Evolutionary conservation across 64 coral and sea anemone genomes (phyloP), one percentile per base, ranked within the genome.

Genomic region (Cladopsammia gracilis): DNA sequence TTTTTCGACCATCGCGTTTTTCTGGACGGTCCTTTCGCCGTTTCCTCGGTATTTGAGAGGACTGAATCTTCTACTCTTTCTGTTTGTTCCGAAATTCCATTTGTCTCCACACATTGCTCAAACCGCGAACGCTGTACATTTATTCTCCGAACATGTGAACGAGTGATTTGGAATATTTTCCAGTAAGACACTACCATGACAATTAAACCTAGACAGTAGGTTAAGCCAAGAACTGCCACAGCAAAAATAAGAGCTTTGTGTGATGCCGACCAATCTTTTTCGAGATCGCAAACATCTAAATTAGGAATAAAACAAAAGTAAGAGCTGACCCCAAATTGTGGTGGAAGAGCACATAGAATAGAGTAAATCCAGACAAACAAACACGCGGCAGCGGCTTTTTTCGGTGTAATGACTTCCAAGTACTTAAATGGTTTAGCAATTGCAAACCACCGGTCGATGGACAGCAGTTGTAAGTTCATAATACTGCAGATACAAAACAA

Each of bases 401-500:
- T 89, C 1, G 54, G 54, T 2, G 77, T 94, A 22, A 94, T 42
- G 26, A 94, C 42, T 24, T 61, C 25, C 10, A 94, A 20, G 62
- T 94, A 94, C 5, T 47, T 78, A 42, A 89, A 94, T 7, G 92
- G 92, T 42, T 62, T 89, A 1, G 77, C 47, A 45, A 94, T 94
- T 3, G 92, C 76, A 89, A 94, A 82, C 59, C 79, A 94, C 52
- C 92, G 92, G 51, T 94, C 92, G 16, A 94, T 19, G 16, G 92
- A 94, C 14, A 94, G 47, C 25, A 94, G 20, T 10, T 71, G 59
- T 15, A 94, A 56, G 58, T 64, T 94, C 77, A 94, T 94, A 20
- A 94, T 89, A 25, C 86, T 89, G 34, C 86, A 89, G 16, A 94
- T 94, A 44, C 92, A 94, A 25, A 94, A 94, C 20, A 94, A 83